Conservation (phyloP, 2,113 vertebrate genomes). For the Apteryx mantelli region DNA sequence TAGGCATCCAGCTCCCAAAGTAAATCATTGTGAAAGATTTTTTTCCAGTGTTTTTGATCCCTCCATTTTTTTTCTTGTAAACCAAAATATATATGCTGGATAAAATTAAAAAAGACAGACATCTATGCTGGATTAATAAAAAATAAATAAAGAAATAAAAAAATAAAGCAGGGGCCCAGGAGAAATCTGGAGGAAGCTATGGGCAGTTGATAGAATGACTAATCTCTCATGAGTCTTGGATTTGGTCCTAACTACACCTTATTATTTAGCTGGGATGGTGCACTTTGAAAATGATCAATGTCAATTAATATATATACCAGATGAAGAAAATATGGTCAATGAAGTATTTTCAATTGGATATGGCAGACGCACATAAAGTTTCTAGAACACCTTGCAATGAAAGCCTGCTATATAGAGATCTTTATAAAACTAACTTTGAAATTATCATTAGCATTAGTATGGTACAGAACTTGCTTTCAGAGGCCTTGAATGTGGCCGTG, state of each 20-base stretch:
- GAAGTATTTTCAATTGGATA: not conserved
- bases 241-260: not conserved
- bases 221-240: not conserved
- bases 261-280: not conserved
- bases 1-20: not conserved
- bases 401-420: not conserved
- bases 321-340: not conserved
- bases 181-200: not conserved
- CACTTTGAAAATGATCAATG: not conserved
- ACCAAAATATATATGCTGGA: not conserved
- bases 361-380: not conserved
- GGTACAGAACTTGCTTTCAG: not conserved
- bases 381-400: not conserved
- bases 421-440: not conserved
- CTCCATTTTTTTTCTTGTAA: not conserved
- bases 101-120: not conserved
- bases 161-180: too few relatives aligned
- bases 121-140: not conserved
- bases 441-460: not conserved
- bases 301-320: not conserved
- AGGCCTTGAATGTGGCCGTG: not conserved
- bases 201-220: not conserved
- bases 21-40: not conserved
- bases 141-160: too few relatives aligned
- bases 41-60: not conserved